Percentiles rank a stretch among this genome's conserved stretches.
Conservation (phyloP, 2,888 invertebrate species). For the Bimastos eiseni region DNA sequence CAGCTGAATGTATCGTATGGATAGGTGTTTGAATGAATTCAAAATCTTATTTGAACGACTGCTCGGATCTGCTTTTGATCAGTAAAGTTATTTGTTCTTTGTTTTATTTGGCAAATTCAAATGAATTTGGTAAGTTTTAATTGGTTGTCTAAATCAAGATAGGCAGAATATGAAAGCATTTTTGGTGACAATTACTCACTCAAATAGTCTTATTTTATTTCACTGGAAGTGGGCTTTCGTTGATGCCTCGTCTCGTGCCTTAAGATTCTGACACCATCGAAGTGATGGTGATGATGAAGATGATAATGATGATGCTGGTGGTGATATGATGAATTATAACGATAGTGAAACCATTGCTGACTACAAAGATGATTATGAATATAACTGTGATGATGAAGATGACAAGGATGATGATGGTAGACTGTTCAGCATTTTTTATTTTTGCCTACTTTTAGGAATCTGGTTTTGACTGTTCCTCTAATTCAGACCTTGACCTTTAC, state of each 20-base stretch:
- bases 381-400: too few species aligned
- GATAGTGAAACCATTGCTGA: not conserved
- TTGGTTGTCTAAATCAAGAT: not conserved
- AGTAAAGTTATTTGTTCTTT: not conserved
- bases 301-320: not conserved
- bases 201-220: not conserved
- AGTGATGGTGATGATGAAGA: not conserved
- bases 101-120: not conserved
- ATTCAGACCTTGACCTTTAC: not conserved
- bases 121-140: not conserved
- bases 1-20: not conserved
- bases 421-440: not conserved
- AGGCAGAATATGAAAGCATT: too few species aligned
- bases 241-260: not conserved
- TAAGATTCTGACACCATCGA: not conserved
- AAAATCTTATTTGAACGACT: not conserved
- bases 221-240: not conserved
- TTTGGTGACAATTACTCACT: not conserved
- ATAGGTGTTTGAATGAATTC: not conserved
- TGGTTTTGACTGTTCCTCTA: not conserved
- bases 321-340: not conserved
- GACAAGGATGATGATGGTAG: too few species aligned
- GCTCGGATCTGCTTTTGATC: not conserved
- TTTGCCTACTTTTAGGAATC: slow-evolving; percentile 5
- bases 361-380: not conserved